Percentiles rank a stretch among this genome's conserved stretches.
Conservation (phyloP, 2,888 invertebrate genomes). For the Pyrgus malvae region DNA sequence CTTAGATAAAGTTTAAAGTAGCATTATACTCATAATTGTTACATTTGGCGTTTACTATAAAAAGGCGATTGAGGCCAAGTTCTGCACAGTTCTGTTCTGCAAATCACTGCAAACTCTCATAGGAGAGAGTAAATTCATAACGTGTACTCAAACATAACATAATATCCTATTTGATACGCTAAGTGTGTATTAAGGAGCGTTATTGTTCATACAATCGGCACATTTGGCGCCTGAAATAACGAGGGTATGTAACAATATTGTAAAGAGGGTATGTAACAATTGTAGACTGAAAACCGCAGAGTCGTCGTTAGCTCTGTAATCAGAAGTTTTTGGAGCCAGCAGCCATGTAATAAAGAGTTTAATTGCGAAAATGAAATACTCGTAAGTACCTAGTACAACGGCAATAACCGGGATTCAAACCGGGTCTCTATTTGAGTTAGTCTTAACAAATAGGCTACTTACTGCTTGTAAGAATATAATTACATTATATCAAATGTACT, state of each 20-base stretch:
- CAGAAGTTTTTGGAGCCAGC: too few species aligned
- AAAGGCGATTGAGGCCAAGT: neutral
- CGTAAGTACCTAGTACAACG: too few species aligned
- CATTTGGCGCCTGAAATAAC: neutral
- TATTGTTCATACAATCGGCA: neutral
- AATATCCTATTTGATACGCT: neutral
- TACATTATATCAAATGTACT: too few species aligned
- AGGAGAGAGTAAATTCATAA: neutral
- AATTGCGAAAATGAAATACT: too few species aligned
- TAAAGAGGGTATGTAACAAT: neutral
- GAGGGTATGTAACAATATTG: slow-evolving; percentile 9
- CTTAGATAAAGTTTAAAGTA: too few species aligned
- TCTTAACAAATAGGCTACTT: too few species aligned
- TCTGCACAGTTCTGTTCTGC: too few species aligned
- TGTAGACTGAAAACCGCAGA: slow-evolving; percentile 41
- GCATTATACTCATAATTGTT: too few species aligned
- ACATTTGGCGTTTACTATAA: neutral
- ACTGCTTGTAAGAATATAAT: too few species aligned
- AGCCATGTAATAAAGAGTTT: too few species aligned
- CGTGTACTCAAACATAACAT: neutral
- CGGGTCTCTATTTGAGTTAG: too few species aligned
- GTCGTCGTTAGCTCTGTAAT: slow-evolving; percentile 38
- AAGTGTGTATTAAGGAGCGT: neutral
- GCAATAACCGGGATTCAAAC: too few species aligned
- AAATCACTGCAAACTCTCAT: neutral